Conservation (phyloP, 2,113 vertebrate genomes). For the Neoarius graeffei region DNA sequence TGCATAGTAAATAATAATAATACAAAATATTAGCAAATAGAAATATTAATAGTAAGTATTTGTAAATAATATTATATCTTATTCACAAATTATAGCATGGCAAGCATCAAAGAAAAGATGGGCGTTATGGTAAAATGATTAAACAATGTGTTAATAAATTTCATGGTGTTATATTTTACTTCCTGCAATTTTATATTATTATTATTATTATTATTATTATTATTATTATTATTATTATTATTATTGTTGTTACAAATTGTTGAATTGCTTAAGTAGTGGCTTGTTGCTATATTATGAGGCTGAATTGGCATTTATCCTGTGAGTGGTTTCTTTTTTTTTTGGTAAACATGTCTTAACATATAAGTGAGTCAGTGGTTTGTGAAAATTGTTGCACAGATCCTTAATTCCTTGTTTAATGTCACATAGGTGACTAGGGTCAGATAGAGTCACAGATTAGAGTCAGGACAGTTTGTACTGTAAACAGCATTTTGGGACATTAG, state of each 20-base stretch:
- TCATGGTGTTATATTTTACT: neutral
- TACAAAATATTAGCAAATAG: neutral
- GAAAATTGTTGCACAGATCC: constrained; percentile 18
- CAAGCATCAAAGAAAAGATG: neutral
- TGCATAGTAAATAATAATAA: neutral
- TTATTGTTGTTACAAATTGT: neutral
- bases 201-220: neutral
- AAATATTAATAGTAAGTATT: too few species aligned
- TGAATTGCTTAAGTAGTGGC: neutral
- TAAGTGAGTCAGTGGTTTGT: constrained; percentile 6
- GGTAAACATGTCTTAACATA: neutral
- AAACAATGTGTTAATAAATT: neutral
- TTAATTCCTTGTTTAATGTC: constrained; percentile 29
- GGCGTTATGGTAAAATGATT: neutral
- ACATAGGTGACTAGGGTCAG: neutral
- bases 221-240: neutral
- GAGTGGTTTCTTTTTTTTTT: neutral
- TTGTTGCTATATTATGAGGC: neutral
- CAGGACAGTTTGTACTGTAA: constrained; percentile 34
- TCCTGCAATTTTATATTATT: neutral
- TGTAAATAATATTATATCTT: too few species aligned
- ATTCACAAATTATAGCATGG: neutral
- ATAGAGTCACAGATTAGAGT: neutral
- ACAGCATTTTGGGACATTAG: constrained; percentile 33
- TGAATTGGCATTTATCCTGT: neutral